Evolutionary conservation across 1,140 invertebrate genomes (phyloP), one percentile per base, ranked within the genome.

Genomic region (Hyposmocoma kahamanoa): DNA sequence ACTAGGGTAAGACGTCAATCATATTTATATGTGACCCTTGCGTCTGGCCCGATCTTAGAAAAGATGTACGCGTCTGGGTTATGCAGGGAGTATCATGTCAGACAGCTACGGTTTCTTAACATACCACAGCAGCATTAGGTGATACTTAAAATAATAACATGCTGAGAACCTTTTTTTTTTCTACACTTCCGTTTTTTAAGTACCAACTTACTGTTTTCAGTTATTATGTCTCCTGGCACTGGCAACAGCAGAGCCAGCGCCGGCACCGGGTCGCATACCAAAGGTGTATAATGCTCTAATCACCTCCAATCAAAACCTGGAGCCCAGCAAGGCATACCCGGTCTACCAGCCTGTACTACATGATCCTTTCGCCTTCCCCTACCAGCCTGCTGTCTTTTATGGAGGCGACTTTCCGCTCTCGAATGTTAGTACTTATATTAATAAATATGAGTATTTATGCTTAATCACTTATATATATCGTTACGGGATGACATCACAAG

Each of bases 231-330:
- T 67, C 18, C 22, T 61, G n/a, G 50, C 44, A 36, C 39, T 34
- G 6, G 56, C 47, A 41, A 70, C 47, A 54, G 80, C 86, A 5
- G 86, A 84, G 8, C 88, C 89, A 32, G 74, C 81, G 17, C 81
- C 74, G 1, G 49, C 22, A 13, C 53, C 65, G 2, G 76, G 65
- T 38, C 82, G 87, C 71, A 85, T 83, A 22, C 92, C 92, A 1
- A 92, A 91, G 62, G 90, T 94, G 11, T 94, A 94, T 76, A 94
- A 94, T 74, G 92, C 92, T 0, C 83, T 94, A 15, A 92, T 94
- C 59, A 93, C 91, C 3, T 92, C 91, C 1, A 91, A 92, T 58
- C 91, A 93, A 60, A 92, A 92, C 67, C 70, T 94, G 19, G 88
- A 90, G 17, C 92, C 92, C 5, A 93, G 92, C 49, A 89, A 91